phyloP scores from a whole-genome alignment of 2,888 invertebrate genomes.

The Malthinus seriepunctatus region DNA sequence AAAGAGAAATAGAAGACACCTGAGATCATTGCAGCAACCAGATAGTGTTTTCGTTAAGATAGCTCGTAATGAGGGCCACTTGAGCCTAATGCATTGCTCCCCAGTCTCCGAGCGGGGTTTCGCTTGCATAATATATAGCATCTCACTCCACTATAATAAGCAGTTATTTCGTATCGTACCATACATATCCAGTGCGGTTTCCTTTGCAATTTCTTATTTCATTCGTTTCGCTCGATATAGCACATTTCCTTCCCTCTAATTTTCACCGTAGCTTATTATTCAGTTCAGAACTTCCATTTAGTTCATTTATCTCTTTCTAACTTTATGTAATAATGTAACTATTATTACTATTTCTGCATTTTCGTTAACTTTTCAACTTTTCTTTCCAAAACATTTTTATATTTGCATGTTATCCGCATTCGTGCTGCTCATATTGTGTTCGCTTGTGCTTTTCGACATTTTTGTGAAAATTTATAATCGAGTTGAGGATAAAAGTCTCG shows the following conservation, averaged over 20 bases:
- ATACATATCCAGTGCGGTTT: slow-evolving; percentile 32
- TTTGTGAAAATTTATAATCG: slow-evolving; percentile 41
- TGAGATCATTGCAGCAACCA: slow-evolving; percentile 27
- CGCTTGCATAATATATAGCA: slow-evolving; percentile 31
- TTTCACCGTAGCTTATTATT: slow-evolving; percentile 49
- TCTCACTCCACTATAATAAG: slow-evolving; percentile 33
- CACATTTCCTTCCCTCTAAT: slow-evolving; percentile 39
- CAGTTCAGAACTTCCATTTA: slow-evolving; percentile 39
- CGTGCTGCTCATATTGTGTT: slow-evolving; percentile 37
- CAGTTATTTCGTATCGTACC: slow-evolving; percentile 32
- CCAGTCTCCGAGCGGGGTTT: slow-evolving; percentile 32
- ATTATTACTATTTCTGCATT: slow-evolving; percentile 45
- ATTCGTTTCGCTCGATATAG: slow-evolving; percentile 38
- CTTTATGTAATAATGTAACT: slow-evolving; percentile 31
- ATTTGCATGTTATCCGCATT: slow-evolving; percentile 46
- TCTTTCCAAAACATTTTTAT: slow-evolving; percentile 43
- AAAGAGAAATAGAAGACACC: slow-evolving; percentile 26
- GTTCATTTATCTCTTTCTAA: slow-evolving; percentile 32
- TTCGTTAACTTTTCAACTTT: slow-evolving; percentile 36
- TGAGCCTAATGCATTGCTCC: slow-evolving; percentile 42
- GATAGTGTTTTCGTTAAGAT: slow-evolving; percentile 27
- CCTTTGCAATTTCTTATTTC: slow-evolving; percentile 36
- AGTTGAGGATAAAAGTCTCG: slow-evolving; percentile 27
- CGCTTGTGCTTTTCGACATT: slow-evolving; percentile 32
- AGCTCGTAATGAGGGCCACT: slow-evolving; percentile 31